Conservation (phyloP, 2,797 vertebrate species). For the Amniataba percoides region DNA sequence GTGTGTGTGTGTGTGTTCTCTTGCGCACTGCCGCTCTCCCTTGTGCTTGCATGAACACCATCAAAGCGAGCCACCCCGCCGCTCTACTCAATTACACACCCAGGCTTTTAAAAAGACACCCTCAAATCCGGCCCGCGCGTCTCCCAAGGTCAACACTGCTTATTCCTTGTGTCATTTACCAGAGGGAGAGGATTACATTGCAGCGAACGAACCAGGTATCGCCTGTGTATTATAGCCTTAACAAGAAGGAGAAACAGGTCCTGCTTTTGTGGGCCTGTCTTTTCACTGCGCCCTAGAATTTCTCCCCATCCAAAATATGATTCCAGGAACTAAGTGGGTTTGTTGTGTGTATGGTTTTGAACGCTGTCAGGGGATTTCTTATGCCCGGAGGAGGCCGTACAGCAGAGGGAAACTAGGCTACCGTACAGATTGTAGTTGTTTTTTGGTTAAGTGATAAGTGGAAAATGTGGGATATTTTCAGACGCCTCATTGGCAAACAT, state of each 20-base stretch:
- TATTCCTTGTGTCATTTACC: slow-evolving; percentile 73
- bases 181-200: slow-evolving; percentile 70
- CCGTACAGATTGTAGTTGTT: slow-evolving; percentile 34
- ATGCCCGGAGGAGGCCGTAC: slow-evolving; percentile 57
- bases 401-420: slow-evolving; percentile 64
- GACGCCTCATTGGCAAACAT: slow-evolving; percentile 57
- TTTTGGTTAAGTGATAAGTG: slow-evolving; percentile 57
- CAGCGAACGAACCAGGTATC: slow-evolving; percentile 52
- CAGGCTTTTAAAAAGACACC: slow-evolving; percentile 69
- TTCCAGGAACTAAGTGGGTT: slow-evolving; percentile 72
- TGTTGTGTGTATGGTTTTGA: slow-evolving; percentile 64
- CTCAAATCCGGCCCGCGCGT: slow-evolving; percentile 62
- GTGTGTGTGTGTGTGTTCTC: slow-evolving; percentile 1
- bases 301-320: slow-evolving; percentile 49
- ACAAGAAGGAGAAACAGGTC: slow-evolving; percentile 29
- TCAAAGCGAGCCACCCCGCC: slow-evolving; percentile 73
- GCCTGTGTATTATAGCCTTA: slow-evolving; percentile 54
- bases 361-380: slow-evolving; percentile 65
- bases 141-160: slow-evolving; percentile 76
- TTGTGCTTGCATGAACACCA: slow-evolving; percentile 58
- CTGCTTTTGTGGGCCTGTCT: slow-evolving; percentile 54
- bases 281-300: slow-evolving; percentile 43
- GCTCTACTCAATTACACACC: slow-evolving; percentile 78
- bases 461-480: slow-evolving; percentile 67
- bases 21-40: slow-evolving; percentile 21